These are phyloP conservation scores for Corythornis cristatus DNA, from an alignment of 2,113 vertebrate species.

Conservation along the genomic window DNA sequence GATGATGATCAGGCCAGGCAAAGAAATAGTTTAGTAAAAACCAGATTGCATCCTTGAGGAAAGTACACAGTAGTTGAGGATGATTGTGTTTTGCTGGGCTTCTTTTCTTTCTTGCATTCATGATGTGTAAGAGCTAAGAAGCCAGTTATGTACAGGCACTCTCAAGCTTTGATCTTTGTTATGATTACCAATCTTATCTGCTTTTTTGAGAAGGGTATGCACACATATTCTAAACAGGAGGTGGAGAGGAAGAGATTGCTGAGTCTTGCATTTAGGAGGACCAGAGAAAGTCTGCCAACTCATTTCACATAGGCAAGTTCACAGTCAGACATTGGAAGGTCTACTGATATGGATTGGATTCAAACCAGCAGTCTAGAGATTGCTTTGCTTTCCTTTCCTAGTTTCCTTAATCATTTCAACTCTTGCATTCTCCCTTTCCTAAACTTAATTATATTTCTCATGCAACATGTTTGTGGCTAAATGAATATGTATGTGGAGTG, in stretches of 20 bases:
- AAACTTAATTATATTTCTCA: neutral
- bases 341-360: neutral
- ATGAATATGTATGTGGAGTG: neutral
- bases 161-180: neutral
- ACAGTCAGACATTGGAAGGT: neutral
- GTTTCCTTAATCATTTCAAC: neutral
- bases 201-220: neutral
- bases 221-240: neutral
- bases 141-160: neutral
- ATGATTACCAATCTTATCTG: neutral
- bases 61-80: neutral
- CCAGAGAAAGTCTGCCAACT: neutral
- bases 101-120: neutral
- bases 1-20: neutral
- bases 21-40: neutral
- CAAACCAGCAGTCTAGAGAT: neutral
- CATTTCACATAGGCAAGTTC: neutral
- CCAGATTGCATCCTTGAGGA: neutral
- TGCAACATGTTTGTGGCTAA: neutral
- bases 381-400: neutral
- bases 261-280: neutral
- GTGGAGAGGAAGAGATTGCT: neutral
- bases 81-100: neutral
- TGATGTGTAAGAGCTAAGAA: neutral
- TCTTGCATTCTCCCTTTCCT: neutral